A percentile compares a stretch with the other conserved stretches of the same genome.
Conservation (phyloP, 2,888 invertebrate species). For the Plebejus anna region DNA sequence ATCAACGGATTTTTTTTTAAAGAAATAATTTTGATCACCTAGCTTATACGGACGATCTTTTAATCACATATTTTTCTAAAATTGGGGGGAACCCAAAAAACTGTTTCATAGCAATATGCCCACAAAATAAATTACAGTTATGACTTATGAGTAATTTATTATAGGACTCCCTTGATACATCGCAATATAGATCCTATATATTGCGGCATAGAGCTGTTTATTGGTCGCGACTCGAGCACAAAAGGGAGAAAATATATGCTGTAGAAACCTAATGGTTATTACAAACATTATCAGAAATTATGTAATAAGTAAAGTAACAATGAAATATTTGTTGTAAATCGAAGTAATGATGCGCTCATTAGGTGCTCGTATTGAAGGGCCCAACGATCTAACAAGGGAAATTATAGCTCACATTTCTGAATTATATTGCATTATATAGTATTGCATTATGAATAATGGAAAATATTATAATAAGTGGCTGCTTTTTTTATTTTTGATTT, state of each 20-base stretch:
- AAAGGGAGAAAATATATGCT: conserved; percentile 1
- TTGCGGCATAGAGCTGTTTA: background rate
- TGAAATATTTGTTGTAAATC: conserved; percentile 1
- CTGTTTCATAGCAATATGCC: conserved; percentile 13
- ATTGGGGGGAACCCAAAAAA: background rate
- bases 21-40: no score
- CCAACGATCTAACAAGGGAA: background rate
- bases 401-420: no score
- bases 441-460: no score
- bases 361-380: background rate
- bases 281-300: conserved; percentile 17
- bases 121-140: conserved; percentile 23
- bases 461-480: no score
- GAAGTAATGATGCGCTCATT: background rate
- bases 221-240: background rate
- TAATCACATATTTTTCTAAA: no score
- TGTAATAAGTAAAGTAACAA: conserved; percentile 18
- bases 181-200: background rate
- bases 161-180: background rate
- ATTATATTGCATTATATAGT: no score
- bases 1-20: no score
- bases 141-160: conserved; percentile 21
- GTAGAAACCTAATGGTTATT: conserved; percentile 11
- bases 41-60: no score
- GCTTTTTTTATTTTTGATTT: no score